phyloP scores from a whole-genome alignment of 2,797 vertebrate genomes.

The Halcyon chelicuti region DNA sequence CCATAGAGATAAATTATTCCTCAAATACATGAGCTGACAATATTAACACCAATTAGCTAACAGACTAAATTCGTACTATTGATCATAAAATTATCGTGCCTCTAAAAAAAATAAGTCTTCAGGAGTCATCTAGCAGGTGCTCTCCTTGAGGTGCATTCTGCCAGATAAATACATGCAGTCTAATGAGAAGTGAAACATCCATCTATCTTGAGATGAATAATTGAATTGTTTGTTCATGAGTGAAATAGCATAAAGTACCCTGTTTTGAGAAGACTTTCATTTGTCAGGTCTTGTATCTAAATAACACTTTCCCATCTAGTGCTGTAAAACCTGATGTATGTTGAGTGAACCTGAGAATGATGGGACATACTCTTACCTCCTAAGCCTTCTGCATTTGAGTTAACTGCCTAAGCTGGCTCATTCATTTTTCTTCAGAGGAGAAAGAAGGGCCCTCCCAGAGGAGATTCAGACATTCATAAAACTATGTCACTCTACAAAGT shows the following conservation, averaged over 20 bases:
- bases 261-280: neutral
- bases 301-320: neutral
- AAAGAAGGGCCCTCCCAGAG: neutral
- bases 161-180: neutral
- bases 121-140: neutral
- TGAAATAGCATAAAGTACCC: neutral
- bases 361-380: neutral
- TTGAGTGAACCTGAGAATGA: neutral
- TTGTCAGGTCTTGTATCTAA: neutral
- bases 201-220: neutral
- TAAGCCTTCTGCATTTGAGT: neutral
- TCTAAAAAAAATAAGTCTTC: neutral
- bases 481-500: fast-evolving
- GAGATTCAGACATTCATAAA: neutral
- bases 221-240: neutral
- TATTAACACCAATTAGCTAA: neutral
- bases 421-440: neutral
- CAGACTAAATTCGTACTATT: neutral
- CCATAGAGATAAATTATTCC: neutral
- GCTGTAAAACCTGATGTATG: neutral
- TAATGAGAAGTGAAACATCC: neutral
- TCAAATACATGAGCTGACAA: neutral
- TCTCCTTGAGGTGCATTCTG: neutral
- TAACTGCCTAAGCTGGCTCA: neutral
- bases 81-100: neutral